Evolutionary conservation across 1,140 invertebrate species (phyloP), one percentile per base, ranked within the genome.

Genomic region (Trichomalopsis sarcophagae): DNA sequence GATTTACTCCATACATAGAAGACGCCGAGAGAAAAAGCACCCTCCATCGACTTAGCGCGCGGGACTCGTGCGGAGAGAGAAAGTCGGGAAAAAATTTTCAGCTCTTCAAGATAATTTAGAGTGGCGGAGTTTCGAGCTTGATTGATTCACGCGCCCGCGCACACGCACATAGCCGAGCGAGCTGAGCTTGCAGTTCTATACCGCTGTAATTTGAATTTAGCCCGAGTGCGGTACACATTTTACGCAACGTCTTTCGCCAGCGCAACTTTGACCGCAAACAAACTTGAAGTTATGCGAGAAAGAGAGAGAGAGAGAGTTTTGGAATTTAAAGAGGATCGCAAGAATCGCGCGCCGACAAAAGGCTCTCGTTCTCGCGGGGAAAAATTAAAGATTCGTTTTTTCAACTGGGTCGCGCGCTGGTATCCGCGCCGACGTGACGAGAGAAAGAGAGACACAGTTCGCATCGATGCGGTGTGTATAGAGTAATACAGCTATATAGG

Each of bases 1-100:
- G 74, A 76, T 76, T 76, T 76, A 76, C 74, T 47, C 40, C 21
- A 76, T 47, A 76, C 55, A 62, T 62, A 62, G 55, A 62, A 62
- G 55, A 62, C 33, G 3, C 2, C n/a, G 36, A 2, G 33, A 47
- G 74, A 76, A 76, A 76, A 76, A 76, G 40, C 40, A 76, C 36
- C 44, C 40, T 47, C 30, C 11, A 40, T 75, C 73, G 30, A 71
- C 68, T 69, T 69, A 33, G 17, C 55, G 55, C 33, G 33, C 33
- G 33, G 55, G 55, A 62, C 17, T 62, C 55, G 55, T n/a, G 40
- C 33, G 44, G 36, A 71, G 23, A 66, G 36, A 3, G 36, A 66
- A n/a, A 23, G 44, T 55, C 1, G 14, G 50, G 17, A 62, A 7
- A 62, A 62, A 7, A 62, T 62, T n/a, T 62, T n/a, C 55, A 62